Base-by-base conservation (phyloP, 2,888 invertebrate species). In the Dione juno region DNA sequence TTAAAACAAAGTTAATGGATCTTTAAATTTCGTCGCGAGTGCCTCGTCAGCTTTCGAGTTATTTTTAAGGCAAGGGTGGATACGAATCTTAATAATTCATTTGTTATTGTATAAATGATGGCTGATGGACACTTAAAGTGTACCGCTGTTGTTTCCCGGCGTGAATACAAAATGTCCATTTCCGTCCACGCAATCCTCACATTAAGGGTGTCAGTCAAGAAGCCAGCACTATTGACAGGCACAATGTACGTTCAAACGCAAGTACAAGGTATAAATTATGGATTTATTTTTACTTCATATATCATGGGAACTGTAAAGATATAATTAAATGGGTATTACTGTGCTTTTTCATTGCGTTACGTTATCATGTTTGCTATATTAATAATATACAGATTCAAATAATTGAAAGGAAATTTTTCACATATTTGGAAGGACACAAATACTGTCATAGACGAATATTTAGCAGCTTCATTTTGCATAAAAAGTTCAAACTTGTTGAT, bases 131-230 rank as follows among this genome's bases (percentile, higher is more conserved):
- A 86, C 83, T 90, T 85, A 85, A 86, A 89, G 84, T 84, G 83
- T 84, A 85, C 87, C 82, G 83, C 82, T 82, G 84, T 85, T 84
- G 84, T 84, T 82, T 81, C 85, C 83, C 79, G 81, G 82, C 80
- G 82, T 86, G 87, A 88, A 87, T 88, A 89, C 89, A 84, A 90
- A 87, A 92, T 88, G 90, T 84, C 86, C 87, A 84, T 88, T 90
- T 91, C 88, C 88, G 86, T 82, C 84, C 92, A 93, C 92, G 92
- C 92, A 80, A 93, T 83, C 84, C 84, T 77, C 84, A 79, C 90
- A 92, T 93, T 92, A 93, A 83, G 89, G 86, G 80, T 84, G 83
- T 83, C 84, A 83, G 88, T 88, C 88, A 88, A 89, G 86, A 78
- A 79, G 78, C 74, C 79, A 75, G 76, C 75, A 74, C 74, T 79